A percentile compares a stretch with the other conserved stretches of the same genome.
These are phyloP conservation scores for Camptogramma bilineatum DNA, from an alignment of 2,888 invertebrate species.

Conservation along the genomic window DNA sequence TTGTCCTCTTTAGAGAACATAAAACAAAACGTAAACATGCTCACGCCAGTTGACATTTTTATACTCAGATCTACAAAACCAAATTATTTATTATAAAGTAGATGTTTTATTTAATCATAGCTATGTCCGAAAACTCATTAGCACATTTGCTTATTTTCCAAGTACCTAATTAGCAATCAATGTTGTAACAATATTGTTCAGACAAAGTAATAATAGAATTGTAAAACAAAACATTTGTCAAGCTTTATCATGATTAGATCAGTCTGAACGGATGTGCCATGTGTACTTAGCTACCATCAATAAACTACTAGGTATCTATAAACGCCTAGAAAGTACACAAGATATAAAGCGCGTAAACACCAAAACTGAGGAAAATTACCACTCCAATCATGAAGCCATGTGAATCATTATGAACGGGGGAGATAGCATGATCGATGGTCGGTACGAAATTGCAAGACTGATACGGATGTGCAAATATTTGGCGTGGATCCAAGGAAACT, in stretches of 20 bases:
- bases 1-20: neutral
- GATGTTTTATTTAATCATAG: too few species aligned
- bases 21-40: neutral
- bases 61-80: too few species aligned
- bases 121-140: neutral
- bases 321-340: constrained; percentile 3
- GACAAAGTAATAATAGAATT: neutral
- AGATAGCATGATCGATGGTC: constrained; percentile 21
- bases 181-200: neutral
- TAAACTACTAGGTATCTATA: constrained; percentile 4
- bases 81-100: too few species aligned
- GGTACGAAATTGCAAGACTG: constrained; percentile 5
- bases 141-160: neutral
- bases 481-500: constrained; percentile 14
- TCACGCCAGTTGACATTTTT: neutral
- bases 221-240: neutral
- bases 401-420: constrained; percentile 35
- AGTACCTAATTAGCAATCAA: neutral
- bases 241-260: constrained; percentile 4
- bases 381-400: constrained; percentile 51
- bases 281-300: constrained; percentile 8
- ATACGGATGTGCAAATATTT: neutral
- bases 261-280: constrained; percentile 7
- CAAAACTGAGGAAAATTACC: constrained; percentile 53
- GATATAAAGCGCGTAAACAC: constrained; percentile 25